phyloP scores from a whole-genome alignment of 1,140 invertebrate species.

The Drosophila watanabei region DNA sequence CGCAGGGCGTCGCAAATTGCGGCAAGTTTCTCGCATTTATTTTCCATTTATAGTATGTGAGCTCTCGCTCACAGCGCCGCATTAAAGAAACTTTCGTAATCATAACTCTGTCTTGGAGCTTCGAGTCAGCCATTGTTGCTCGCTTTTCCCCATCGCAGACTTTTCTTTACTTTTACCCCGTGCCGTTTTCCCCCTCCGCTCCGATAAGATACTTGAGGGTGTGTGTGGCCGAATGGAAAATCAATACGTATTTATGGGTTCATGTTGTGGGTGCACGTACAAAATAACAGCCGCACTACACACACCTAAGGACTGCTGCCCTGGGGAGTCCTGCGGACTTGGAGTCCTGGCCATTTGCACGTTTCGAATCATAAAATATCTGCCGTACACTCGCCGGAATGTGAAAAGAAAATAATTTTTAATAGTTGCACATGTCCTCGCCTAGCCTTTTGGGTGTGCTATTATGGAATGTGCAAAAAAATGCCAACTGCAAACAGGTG shows the following conservation, averaged over 20 bases:
- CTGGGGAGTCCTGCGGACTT: slow-evolving; percentile 4
- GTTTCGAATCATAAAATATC: slow-evolving; percentile 66
- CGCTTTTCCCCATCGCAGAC: slow-evolving; percentile 7
- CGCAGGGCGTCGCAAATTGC: slow-evolving; percentile 62
- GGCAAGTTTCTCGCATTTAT: slow-evolving; percentile 66
- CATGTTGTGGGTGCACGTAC: slow-evolving; percentile 75
- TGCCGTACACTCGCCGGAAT: slow-evolving; percentile 38
- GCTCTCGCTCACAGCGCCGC: slow-evolving; percentile 10
- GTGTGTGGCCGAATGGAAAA: slow-evolving; percentile 60
- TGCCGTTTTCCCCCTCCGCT: not conserved
- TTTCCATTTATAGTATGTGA: slow-evolving; percentile 51
- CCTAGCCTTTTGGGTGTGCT: slow-evolving; percentile 27
- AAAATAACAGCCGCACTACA: slow-evolving; percentile 56
- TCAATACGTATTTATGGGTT: slow-evolving; percentile 82
- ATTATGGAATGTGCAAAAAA: slow-evolving; percentile 8
- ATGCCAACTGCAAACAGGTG: slow-evolving; percentile 1
- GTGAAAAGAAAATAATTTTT: slow-evolving; percentile 55
- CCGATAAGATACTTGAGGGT: slow-evolving; percentile 50
- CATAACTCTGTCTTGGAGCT: slow-evolving; percentile 68
- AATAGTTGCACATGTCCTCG: slow-evolving; percentile 46
- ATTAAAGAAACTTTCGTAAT: slow-evolving; percentile 77
- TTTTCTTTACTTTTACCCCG: slow-evolving; percentile 7
- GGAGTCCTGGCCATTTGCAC: slow-evolving; percentile 52
- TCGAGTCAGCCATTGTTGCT: slow-evolving; percentile 46
- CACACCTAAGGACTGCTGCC: slow-evolving; percentile 40